These are phyloP conservation scores for Balearica regulorum DNA, from an alignment of 2,797 vertebrate species.

Conservation along the genomic window DNA sequence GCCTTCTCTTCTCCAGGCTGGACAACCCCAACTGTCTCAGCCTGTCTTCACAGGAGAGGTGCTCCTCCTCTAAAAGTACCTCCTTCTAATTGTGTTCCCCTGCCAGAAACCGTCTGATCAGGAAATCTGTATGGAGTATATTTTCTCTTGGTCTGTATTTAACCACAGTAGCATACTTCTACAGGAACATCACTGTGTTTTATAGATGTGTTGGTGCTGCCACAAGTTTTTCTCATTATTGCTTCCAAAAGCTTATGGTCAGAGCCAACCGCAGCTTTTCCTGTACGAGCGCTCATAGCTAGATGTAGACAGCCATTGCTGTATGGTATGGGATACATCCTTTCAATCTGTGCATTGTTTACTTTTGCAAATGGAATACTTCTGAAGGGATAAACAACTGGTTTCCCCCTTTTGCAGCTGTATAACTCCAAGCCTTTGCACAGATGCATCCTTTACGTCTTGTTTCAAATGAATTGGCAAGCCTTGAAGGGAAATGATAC, in stretches of 20 bases:
- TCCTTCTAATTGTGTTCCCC: not conserved
- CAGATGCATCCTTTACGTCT: slow-evolving; percentile 13
- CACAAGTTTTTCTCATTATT: not conserved
- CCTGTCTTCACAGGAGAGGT: too few relatives aligned
- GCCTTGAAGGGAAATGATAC: slow-evolving; percentile 9
- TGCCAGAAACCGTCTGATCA: not conserved
- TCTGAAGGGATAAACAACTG: slow-evolving; percentile 16
- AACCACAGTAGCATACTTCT: slow-evolving; percentile 18
- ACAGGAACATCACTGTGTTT: not conserved
- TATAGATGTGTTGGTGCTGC: not conserved
- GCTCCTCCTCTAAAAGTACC: not conserved
- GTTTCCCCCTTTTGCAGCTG: not conserved
- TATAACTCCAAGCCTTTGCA: not conserved
- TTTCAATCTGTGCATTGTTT: not conserved
- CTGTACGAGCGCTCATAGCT: not conserved
- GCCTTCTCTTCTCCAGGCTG: too few relatives aligned
- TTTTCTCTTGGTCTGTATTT: not conserved
- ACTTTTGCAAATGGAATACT: not conserved
- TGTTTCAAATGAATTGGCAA: slow-evolving; percentile 15
- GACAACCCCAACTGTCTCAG: too few relatives aligned
- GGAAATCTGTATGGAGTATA: not conserved
- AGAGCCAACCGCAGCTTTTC: not conserved
- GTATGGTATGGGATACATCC: not conserved
- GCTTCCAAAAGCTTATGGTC: slow-evolving; percentile 12
- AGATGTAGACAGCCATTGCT: not conserved